Conservation (phyloP, 1,140 invertebrate genomes). For the Heliconius nattereri region DNA sequence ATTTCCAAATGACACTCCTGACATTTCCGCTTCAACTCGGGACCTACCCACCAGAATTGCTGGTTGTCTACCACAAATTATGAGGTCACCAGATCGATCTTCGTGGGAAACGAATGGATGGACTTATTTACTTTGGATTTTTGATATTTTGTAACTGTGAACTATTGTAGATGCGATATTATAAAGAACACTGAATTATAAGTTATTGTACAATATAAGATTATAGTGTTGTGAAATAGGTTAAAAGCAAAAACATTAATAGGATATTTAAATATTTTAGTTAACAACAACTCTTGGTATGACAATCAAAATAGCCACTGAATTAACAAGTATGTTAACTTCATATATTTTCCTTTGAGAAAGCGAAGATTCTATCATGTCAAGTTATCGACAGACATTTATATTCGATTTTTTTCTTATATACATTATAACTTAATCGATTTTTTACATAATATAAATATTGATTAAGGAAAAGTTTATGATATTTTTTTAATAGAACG, state of each 20-base stretch:
- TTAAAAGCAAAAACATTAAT: too few relatives aligned
- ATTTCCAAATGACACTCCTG: slow-evolving; percentile 8
- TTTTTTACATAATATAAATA: not conserved
- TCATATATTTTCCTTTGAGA: not conserved
- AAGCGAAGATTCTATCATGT: not conserved
- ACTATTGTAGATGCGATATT: not conserved
- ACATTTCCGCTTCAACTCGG: not conserved
- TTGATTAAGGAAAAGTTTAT: not conserved
- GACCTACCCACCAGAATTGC: not conserved
- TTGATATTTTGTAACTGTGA: not conserved
- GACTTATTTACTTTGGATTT: not conserved
- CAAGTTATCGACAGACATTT: not conserved
- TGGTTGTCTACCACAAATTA: not conserved
- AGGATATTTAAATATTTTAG: too few relatives aligned
- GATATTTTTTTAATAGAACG: not conserved
- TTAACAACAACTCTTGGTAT: too few relatives aligned
- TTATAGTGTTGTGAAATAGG: too few relatives aligned
- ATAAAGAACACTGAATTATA: not conserved
- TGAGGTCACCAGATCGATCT: not conserved
- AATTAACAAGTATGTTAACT: too few relatives aligned
- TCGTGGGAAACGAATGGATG: not conserved
- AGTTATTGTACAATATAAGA: too few relatives aligned
- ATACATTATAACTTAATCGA: not conserved
- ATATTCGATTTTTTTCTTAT: not conserved
- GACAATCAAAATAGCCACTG: too few relatives aligned